These are phyloP conservation scores for Agonopterix alstromeriana DNA, from an alignment of 2,888 invertebrate species.

Conservation along the genomic window DNA sequence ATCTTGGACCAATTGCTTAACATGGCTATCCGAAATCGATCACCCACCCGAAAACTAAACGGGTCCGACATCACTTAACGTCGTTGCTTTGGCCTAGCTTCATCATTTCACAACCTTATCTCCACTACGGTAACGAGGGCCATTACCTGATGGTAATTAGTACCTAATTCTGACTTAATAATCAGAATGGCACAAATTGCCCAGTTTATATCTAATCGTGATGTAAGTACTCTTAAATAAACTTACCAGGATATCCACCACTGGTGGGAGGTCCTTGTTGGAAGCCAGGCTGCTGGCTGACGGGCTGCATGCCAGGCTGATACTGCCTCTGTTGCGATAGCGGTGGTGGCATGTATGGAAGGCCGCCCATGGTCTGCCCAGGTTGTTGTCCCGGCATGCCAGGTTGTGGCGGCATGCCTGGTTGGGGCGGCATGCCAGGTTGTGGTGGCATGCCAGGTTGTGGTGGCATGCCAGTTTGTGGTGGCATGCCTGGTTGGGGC, in stretches of 20 bases:
- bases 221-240: too few relatives aligned
- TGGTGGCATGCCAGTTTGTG: slow-evolving; percentile 18
- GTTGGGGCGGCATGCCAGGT: slow-evolving; percentile 22
- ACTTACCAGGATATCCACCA: slow-evolving; percentile 39
- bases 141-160: too few relatives aligned
- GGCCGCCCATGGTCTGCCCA: slow-evolving; percentile 35
- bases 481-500: slow-evolving; percentile 17
- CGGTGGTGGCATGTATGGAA: slow-evolving; percentile 69
- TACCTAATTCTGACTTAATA: too few relatives aligned
- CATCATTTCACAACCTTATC: too few relatives aligned
- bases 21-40: too few relatives aligned
- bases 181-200: too few relatives aligned
- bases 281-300: slow-evolving; percentile 24
- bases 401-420: slow-evolving; percentile 13
- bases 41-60: too few relatives aligned
- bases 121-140: too few relatives aligned
- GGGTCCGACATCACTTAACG: too few relatives aligned
- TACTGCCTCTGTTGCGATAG: slow-evolving; percentile 44
- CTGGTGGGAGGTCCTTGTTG: slow-evolving; percentile 26
- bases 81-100: too few relatives aligned
- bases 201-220: too few relatives aligned
- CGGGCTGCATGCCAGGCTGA: slow-evolving; percentile 32
- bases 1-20: too few relatives aligned
- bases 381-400: slow-evolving; percentile 21
- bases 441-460: slow-evolving; percentile 26